A percentile compares a stretch with the other conserved stretches of the same genome.
Conservation (phyloP, 2,113 vertebrate genomes). For the Thalassoma bifasciatum region DNA sequence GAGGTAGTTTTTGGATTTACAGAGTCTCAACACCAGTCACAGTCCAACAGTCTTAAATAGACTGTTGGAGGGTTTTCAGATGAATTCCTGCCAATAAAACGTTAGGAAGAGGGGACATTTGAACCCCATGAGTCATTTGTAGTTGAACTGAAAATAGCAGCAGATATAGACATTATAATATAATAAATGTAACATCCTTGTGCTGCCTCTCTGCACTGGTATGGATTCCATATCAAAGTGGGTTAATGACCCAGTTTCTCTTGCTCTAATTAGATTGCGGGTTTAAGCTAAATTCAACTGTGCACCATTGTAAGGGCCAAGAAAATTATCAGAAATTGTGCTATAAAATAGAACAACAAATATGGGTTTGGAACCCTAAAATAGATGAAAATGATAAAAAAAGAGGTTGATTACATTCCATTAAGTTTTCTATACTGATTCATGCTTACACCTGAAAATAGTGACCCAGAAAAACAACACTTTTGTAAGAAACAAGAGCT, state of each 20-base stretch:
- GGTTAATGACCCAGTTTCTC: constrained; percentile 27
- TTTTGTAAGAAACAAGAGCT: constrained; percentile 32
- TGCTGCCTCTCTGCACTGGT: background rate
- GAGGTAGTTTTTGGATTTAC: constrained; percentile 23
- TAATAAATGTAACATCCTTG: background rate
- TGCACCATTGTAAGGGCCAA: background rate
- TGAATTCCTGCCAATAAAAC: constrained; percentile 12
- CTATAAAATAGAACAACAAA: background rate
- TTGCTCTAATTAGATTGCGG: constrained; percentile 7
- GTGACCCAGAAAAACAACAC: constrained; percentile 41
- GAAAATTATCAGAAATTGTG: background rate
- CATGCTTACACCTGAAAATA: background rate
- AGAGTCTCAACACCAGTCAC: constrained; percentile 27
- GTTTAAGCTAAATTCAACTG: constrained; percentile 7
- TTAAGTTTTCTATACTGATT: background rate
- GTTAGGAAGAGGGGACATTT: background rate
- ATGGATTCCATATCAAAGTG: constrained; percentile 4
- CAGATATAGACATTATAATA: background rate
- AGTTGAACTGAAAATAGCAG: background rate
- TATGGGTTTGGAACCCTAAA: background rate
- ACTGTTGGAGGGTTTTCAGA: constrained; percentile 7
- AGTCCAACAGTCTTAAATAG: constrained; percentile 1
- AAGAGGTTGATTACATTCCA: background rate
- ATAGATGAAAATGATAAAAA: too few species aligned
- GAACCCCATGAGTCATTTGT: background rate